A percentile compares a stretch with the other conserved stretches of the same genome.
Evolutionary conservation across 2,113 vertebrate species (phyloP).

Genomic region (Tachysurus vachellii): DNA sequence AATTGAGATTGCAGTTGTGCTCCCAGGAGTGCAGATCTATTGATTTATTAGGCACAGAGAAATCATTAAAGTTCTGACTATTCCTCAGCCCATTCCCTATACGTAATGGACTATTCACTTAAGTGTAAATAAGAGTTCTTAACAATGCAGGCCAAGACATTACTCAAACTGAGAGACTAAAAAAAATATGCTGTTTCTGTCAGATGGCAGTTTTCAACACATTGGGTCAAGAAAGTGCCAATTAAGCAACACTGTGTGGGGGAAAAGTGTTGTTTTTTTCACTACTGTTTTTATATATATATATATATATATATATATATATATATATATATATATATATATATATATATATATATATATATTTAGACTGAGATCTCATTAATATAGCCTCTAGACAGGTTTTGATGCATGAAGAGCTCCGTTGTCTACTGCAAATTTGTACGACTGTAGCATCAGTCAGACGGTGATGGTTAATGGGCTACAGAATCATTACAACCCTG

Average conservation of each 20-base stretch:
- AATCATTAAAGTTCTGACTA: conserved; percentile 49
- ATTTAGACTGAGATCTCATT: conserved; percentile 35
- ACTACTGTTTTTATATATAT: too few species aligned
- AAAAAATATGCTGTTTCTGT: conserved; percentile 32
- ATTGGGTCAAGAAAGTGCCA: conserved; percentile 40
- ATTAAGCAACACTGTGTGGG: conserved; percentile 42
- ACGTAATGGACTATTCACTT: conserved; percentile 45
- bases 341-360: too few species aligned
- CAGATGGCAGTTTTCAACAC: conserved; percentile 25
- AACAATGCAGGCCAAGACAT: conserved; percentile 8
- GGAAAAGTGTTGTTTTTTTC: conserved; percentile 19
- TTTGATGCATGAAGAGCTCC: neutral
- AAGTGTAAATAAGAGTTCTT: conserved; percentile 48
- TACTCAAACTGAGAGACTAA: conserved; percentile 28
- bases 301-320: too few species aligned
- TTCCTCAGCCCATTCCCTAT: conserved; percentile 30
- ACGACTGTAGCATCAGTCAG: conserved; percentile 19
- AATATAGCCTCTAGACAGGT: neutral
- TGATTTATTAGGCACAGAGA: conserved; percentile 55
- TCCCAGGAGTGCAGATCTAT: conserved; percentile 46
- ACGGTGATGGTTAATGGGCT: neutral
- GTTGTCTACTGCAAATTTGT: neutral
- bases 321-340: too few species aligned
- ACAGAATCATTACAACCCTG: neutral
- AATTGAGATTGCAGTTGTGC: conserved; percentile 29